A percentile compares a stretch with the other conserved stretches of the same genome.
phyloP scores from a whole-genome alignment of 1,140 invertebrate genomes.

The Calephelis nemesis region DNA sequence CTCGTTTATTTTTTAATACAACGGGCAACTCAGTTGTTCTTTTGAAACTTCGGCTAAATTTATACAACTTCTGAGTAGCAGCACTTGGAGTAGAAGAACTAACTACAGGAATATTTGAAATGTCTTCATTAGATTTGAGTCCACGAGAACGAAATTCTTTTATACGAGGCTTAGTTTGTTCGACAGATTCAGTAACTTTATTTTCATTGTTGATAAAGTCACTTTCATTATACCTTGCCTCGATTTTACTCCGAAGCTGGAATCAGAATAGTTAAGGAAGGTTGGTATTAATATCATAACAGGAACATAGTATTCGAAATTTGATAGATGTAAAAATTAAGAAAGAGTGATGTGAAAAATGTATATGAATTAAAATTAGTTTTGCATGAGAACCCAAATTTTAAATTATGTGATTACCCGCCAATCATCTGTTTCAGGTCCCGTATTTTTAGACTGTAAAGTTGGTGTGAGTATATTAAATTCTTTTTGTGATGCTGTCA shows the following conservation, averaged over 20 bases:
- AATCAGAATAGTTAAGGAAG: conserved; percentile 27
- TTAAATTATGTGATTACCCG: conserved; percentile 51
- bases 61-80: conserved; percentile 47
- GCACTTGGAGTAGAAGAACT: conserved; percentile 33
- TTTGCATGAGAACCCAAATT: conserved; percentile 16
- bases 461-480: conserved; percentile 59
- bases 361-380: not conserved
- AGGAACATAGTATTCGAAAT: not conserved
- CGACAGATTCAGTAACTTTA: conserved; percentile 36
- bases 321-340: not conserved
- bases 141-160: conserved; percentile 49
- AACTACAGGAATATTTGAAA: conserved; percentile 23
- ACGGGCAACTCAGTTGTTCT: conserved; percentile 41
- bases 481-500: conserved; percentile 74
- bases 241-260: conserved; percentile 47
- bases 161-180: conserved; percentile 37
- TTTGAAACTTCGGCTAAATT: conserved; percentile 65
- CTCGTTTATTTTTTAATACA: conserved; percentile 25
- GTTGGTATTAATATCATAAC: not conserved
- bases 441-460: conserved; percentile 52
- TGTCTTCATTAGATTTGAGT: conserved; percentile 46
- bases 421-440: conserved; percentile 52
- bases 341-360: conserved; percentile 2
- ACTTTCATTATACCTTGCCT: conserved; percentile 35
- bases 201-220: conserved; percentile 39